Conservation (phyloP, 2,888 invertebrate species). For the Salpingus planirostris region DNA sequence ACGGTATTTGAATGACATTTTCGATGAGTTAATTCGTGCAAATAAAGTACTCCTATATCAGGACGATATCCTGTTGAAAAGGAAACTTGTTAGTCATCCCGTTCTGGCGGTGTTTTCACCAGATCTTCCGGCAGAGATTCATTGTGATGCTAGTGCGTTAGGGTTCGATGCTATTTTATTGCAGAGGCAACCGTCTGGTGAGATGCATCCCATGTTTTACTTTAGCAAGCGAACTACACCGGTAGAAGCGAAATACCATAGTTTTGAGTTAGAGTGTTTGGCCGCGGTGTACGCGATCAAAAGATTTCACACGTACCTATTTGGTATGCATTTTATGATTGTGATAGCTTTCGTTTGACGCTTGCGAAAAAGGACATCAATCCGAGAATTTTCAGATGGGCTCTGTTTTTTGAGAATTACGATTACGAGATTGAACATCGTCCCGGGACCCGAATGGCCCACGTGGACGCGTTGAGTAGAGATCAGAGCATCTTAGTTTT, state of each 20-base stretch:
- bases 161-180: not conserved
- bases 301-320: slow-evolving; percentile 9
- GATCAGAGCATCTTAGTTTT: slow-evolving; percentile 1
- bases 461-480: slow-evolving; percentile 8
- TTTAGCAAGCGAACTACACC: too few relatives aligned
- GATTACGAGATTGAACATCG: not conserved
- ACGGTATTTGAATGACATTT: slow-evolving; percentile 18
- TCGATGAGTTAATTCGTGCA: slow-evolving; percentile 3
- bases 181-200: not conserved
- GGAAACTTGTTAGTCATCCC: not conserved
- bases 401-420: not conserved
- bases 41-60: slow-evolving; percentile 4
- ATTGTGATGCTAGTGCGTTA: not conserved
- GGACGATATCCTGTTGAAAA: slow-evolving; percentile 2
- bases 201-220: too few relatives aligned
- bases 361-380: not conserved
- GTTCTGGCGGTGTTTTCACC: not conserved
- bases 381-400: not conserved
- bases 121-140: not conserved
- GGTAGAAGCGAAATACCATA: too few relatives aligned
- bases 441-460: not conserved
- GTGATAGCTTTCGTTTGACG: not conserved
- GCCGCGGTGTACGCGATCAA: slow-evolving; percentile 15
- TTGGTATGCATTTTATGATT: not conserved
- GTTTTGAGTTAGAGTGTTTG: too few relatives aligned